phyloP scores from a whole-genome alignment of 2,797 vertebrate species.

The Pipistrellus pygmaeus region DNA sequence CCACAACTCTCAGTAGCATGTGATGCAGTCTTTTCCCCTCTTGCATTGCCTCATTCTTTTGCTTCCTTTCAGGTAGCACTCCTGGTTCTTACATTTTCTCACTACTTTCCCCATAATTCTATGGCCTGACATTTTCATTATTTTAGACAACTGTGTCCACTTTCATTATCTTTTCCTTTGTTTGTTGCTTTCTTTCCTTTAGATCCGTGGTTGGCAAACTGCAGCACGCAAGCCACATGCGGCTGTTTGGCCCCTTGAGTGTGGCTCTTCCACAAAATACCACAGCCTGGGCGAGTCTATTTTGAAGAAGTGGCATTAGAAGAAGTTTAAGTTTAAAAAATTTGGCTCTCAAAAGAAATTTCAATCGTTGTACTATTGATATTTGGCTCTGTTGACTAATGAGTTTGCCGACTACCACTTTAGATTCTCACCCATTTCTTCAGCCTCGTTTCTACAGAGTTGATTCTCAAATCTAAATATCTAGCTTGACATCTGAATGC shows the following conservation, averaged over 20 bases:
- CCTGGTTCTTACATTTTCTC: neutral
- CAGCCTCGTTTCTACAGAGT: neutral
- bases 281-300: too few relatives aligned
- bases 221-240: too few relatives aligned
- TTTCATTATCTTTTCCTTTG: neutral
- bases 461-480: neutral
- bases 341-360: too few relatives aligned
- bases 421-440: neutral
- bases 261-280: too few relatives aligned
- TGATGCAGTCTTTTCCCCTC: neutral
- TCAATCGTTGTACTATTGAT: too few relatives aligned
- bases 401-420: neutral
- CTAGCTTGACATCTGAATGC: neutral
- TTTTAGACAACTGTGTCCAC: neutral
- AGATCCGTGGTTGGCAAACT: too few relatives aligned
- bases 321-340: too few relatives aligned
- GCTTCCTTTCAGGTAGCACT: neutral
- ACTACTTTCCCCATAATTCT: neutral
- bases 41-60: neutral
- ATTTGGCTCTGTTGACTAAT: too few relatives aligned
- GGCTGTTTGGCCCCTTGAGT: too few relatives aligned
- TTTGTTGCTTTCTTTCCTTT: neutral
- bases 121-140: neutral
- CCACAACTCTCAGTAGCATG: neutral
- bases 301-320: too few relatives aligned